A percentile compares a stretch with the other conserved stretches of the same genome.
These are phyloP conservation scores for Echinops telfairi DNA, from an alignment of 2,113 vertebrate genomes.

Conservation along the genomic window DNA sequence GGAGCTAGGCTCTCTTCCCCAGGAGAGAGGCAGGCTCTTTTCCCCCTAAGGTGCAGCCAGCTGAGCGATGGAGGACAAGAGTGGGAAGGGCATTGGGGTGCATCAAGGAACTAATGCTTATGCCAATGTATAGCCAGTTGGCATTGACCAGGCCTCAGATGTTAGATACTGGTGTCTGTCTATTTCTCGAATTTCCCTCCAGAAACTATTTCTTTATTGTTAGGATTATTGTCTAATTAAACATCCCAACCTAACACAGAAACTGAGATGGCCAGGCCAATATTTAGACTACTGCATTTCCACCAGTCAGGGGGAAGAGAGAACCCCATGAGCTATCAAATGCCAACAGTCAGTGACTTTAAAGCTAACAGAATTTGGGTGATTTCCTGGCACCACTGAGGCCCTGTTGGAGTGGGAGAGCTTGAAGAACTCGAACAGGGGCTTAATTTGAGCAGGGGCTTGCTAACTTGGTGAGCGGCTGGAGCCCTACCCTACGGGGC, in stretches of 20 bases:
- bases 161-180: conserved; percentile 9
- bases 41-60: not conserved
- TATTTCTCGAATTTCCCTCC: not conserved
- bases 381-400: conserved; percentile 9
- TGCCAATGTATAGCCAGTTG: not conserved
- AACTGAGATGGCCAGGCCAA: not conserved
- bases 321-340: conserved; percentile 47
- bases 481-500: not conserved
- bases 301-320: conserved; percentile 27
- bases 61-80: conserved; percentile 15
- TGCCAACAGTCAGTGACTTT: conserved; percentile 38
- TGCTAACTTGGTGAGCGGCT: not conserved
- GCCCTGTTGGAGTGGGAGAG: not conserved
- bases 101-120: conserved; percentile 13
- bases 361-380: conserved; percentile 35
- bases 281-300: conserved; percentile 51
- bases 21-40: conserved; percentile 26
- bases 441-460: not conserved
- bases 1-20: not conserved
- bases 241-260: conserved; percentile 42
- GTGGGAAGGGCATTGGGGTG: not conserved
- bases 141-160: not conserved
- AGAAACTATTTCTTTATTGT: conserved; percentile 44
- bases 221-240: conserved; percentile 40
- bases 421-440: conserved; percentile 1